phyloP scores from a whole-genome alignment of 2,797 vertebrate genomes.

The Telmatherina bonti region DNA sequence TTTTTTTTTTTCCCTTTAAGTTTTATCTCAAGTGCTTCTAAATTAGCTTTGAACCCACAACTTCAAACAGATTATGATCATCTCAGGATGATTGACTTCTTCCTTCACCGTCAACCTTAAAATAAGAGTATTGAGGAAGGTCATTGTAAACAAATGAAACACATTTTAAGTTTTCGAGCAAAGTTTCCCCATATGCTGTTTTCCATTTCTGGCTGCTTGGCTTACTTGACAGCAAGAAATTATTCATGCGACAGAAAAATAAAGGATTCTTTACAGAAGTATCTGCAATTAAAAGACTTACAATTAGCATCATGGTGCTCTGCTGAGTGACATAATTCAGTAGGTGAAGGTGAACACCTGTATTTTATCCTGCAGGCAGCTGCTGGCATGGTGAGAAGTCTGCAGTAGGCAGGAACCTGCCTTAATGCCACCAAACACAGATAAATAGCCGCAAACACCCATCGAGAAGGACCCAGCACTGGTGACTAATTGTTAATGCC shows the following conservation, averaged over 20 bases:
- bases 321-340: background rate
- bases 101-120: background rate
- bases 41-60: background rate
- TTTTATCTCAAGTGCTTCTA: background rate
- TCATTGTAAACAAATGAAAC: background rate
- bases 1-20: background rate
- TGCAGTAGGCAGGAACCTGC: background rate
- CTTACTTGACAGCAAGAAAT: too few species aligned
- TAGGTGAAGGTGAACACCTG: too few species aligned
- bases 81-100: background rate
- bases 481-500: too few species aligned
- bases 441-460: background rate
- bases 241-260: background rate
- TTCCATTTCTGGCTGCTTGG: too few species aligned
- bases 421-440: background rate
- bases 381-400: too few species aligned
- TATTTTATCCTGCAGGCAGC: background rate
- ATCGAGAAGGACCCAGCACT: background rate
- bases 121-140: background rate
- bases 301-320: background rate
- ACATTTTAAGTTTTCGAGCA: too few species aligned
- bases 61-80: background rate
- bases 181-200: too few species aligned
- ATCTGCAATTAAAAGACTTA: background rate
- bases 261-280: background rate